Evolutionary conservation across 2,888 invertebrate genomes (phyloP).

Genomic region (Tipula unca): DNA sequence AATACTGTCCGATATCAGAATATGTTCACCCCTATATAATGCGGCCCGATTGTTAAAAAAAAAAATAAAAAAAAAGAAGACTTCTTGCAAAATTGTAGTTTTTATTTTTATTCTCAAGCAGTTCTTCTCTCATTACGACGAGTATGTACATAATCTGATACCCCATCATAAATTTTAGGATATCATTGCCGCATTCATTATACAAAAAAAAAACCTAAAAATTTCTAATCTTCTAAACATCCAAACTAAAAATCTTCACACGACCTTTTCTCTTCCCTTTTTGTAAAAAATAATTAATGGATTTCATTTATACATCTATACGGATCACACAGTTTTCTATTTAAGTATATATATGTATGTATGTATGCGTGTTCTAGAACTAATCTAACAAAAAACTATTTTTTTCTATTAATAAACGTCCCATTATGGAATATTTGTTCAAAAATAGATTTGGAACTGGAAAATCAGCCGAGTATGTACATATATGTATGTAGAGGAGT

Average conservation of each 20-base stretch:
- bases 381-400: neutral
- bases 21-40: neutral
- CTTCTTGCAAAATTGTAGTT: neutral
- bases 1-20: neutral
- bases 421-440: neutral
- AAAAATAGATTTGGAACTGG: neutral
- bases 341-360: too few relatives aligned
- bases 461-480: neutral
- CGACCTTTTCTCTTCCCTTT: slow-evolving; percentile 17
- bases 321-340: neutral
- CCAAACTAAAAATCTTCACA: slow-evolving; percentile 16
- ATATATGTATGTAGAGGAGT: neutral
- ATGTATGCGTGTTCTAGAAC: neutral
- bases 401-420: neutral
- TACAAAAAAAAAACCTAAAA: neutral
- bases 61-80: too few relatives aligned
- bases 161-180: slow-evolving; percentile 14
- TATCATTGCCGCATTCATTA: neutral
- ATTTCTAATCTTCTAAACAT: slow-evolving; percentile 14
- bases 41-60: neutral
- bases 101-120: neutral
- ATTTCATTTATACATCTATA: neutral
- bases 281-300: neutral
- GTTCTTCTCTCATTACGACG: neutral
- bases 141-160: neutral